phyloP scores from a whole-genome alignment of 2,113 vertebrate species.

The Zosterops lateralis region DNA sequence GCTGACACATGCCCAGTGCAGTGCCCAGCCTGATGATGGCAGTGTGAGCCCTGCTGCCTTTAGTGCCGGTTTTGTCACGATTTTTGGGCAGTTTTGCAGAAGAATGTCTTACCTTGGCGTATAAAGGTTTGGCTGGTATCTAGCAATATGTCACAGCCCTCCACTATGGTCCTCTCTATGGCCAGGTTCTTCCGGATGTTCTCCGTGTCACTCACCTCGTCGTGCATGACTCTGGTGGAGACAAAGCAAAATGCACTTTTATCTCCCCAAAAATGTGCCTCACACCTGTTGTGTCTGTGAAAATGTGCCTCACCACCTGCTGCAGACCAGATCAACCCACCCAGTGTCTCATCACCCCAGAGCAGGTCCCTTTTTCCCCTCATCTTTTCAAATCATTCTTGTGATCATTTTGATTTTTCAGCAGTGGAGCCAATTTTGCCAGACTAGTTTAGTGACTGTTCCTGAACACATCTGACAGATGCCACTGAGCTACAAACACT shows the following conservation, averaged over 20 bases:
- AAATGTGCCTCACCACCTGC: not conserved
- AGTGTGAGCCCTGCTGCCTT: not conserved
- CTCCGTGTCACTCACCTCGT: constrained; percentile 97
- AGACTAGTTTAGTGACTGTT: not conserved
- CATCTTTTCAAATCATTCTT: not conserved
- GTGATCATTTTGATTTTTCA: not conserved
- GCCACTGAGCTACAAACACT: not conserved
- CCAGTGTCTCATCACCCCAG: not conserved
- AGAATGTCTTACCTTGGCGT: constrained; percentile 85
- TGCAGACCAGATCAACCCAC: not conserved
- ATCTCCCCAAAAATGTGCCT: not conserved
- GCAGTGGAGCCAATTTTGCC: not conserved
- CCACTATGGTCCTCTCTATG: constrained; percentile 96
- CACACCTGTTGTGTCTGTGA: not conserved
- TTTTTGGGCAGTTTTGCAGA: not conserved
- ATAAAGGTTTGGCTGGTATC: constrained; percentile 97
- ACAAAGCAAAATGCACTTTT: not conserved
- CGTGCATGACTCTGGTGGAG: constrained; percentile 89
- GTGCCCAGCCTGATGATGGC: not conserved
- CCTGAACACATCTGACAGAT: not conserved
- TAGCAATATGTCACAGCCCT: constrained; percentile 94
- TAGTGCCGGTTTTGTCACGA: no score
- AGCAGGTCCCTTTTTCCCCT: not conserved
- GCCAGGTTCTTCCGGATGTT: constrained; percentile 97
- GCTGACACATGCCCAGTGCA: not conserved